Evolutionary conservation across 2,113 vertebrate genomes (phyloP).

Genomic region (Scatophagus argus): DNA sequence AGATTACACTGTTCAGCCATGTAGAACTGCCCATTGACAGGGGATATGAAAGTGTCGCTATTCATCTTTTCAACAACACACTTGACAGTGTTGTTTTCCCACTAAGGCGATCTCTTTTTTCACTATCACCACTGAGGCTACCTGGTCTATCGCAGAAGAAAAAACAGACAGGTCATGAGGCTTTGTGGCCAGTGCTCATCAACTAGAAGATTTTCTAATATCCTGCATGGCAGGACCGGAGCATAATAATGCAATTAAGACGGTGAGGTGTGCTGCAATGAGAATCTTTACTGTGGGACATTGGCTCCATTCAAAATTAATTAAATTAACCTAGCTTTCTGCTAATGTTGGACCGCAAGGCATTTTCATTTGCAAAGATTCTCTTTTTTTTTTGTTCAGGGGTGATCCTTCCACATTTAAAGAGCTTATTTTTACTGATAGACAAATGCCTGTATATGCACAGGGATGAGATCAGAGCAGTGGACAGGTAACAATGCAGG

Average conservation of each 20-base stretch:
- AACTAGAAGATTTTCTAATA: constrained; percentile 68
- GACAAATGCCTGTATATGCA: constrained; percentile 28
- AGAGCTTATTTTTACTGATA: constrained; percentile 33
- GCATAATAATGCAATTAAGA: constrained; percentile 78
- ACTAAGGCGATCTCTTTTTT: constrained; percentile 35
- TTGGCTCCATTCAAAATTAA: constrained; percentile 80
- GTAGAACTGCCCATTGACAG: constrained; percentile 28
- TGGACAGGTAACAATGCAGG: background rate
- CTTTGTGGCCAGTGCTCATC: constrained; percentile 63
- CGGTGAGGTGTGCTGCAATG: constrained; percentile 70
- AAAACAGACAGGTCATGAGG: constrained; percentile 48
- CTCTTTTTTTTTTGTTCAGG: constrained; percentile 44
- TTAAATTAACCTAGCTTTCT: constrained; percentile 80
- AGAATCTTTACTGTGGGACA: constrained; percentile 77
- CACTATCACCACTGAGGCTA: background rate
- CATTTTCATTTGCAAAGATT: constrained; percentile 76
- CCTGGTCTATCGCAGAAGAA: constrained; percentile 21
- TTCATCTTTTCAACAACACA: constrained; percentile 39
- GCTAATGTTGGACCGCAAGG: constrained; percentile 69
- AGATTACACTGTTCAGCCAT: constrained; percentile 37
- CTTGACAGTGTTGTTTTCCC: constrained; percentile 36
- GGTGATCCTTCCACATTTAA: constrained; percentile 59
- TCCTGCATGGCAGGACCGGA: constrained; percentile 64
- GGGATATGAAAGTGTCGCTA: constrained; percentile 29
- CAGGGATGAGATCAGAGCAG: constrained; percentile 2